These are phyloP conservation scores for Halocaridina rubra DNA, from an alignment of 2,888 invertebrate species.

Conservation along the genomic window DNA sequence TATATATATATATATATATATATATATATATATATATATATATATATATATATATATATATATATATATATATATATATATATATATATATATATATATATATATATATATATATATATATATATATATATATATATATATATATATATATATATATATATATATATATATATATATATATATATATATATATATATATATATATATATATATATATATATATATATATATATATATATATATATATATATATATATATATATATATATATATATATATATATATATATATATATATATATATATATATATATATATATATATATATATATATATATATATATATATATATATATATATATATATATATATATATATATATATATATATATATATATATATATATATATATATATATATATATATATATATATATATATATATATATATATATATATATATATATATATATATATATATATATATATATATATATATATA, in stretches of 20 bases:
- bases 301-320: background rate
- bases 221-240: background rate
- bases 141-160: background rate
- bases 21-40: background rate
- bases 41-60: no score
- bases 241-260: background rate
- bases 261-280: background rate
- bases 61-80: background rate
- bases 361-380: background rate
- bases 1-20: background rate
- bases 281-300: background rate
- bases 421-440: background rate
- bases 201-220: background rate
- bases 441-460: background rate
- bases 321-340: background rate
- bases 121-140: background rate
- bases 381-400: background rate
- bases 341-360: background rate
- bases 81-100: background rate
- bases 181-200: background rate
- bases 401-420: background rate
- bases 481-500: background rate
- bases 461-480: background rate
- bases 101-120: background rate
- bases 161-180: background rate